Evolutionary conservation across 2,888 invertebrate genomes (phyloP), one percentile per base, ranked within the genome.

Genomic region (Acronicta aceris): DNA sequence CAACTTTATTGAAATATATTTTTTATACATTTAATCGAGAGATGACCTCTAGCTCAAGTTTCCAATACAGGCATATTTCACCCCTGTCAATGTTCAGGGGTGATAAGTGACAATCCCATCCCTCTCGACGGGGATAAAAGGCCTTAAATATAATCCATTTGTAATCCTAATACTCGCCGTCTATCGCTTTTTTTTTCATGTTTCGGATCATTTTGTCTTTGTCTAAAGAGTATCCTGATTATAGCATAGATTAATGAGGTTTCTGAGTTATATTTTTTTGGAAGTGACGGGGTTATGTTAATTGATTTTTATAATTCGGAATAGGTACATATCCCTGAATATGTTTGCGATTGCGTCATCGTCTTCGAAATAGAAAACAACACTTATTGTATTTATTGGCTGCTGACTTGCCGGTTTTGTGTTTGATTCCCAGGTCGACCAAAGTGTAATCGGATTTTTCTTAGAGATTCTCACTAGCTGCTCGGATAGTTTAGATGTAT

Each of bases 101-200:
- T 69, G 58, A 69, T 63, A 63, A 68, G 63, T 69, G 69, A 48
- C 69, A 58, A 36, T 41, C 13, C 57, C 50, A 54, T 21, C 50
- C 50, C 69, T 69, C 25, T 58, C 47, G 58, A 41, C 54, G 15
- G 47, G 54, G 47, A 69, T 63, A 63, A 63, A 68, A 21, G 21
- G 33, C 36, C 40, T 46, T 52, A 48, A 55, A 68, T 54, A 63
- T 58, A 58, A 63, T 38, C 50, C 67, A 58, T 68, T 68, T 68
- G 40, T 68, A 54, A 69, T 41, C 49, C 47, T 43, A 54, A 69
- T 54, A 36, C 50, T 43, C 33, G 7, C 40, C 16, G 17, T 42
- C 9, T 41, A 41, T 52, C 49, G 57, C 3, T 16, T 36, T 42
- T 62, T 52, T 57, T 53, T 41, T 21, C 21, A 36, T 46, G 30